Evolutionary conservation across 2,113 vertebrate species (phyloP), one percentile per base, ranked within the genome.

Genomic region (Pogona vitticeps): DNA sequence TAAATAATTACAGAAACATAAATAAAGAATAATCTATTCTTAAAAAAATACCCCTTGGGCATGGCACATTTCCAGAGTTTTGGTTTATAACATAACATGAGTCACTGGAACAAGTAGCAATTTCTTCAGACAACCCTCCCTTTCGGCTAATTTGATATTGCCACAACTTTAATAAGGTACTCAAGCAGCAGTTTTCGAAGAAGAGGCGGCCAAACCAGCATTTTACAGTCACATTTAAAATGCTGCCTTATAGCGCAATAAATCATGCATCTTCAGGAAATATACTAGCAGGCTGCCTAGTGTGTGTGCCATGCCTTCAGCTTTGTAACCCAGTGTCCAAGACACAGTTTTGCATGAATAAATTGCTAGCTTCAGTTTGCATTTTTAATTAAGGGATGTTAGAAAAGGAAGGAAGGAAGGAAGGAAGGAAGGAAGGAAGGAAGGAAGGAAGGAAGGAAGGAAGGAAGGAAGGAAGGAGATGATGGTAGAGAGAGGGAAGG

Each of bases 1-100:
- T 94, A 90, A 90, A 90, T 88, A 86, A 6, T n/a, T 68, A 80
- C 76, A 59, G 68, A 52, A 86, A 82, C 73, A 87, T 67, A 79
- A 70, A 58, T 36, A 78, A 78, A 80, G 38, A 67, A 70, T 26
- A 2, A 4, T 67, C 71, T 71, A 21, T 78, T 33, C 9, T 71
- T 65, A 28, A 86, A 89, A 81, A 87, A 91, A 87, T 82, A 83
- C 59, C 52, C 42, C 23, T 58, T 31, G 21, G 52, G 46, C 91
- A 58, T 87, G 77, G 81, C 85, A 33, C 36, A 83, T 82, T 80
- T 14, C 9, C 15, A 84, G 76, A 84, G 28, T 79, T 88, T 52
- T 89, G 91, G 88, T 88, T 82, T 52, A 52, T 52, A 40, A 91
- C 85, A 84, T 88, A 83, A 79, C 59, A 90, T 0, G 77, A 83